Conservation (phyloP, 2,113 vertebrate genomes). For the Oreochromis tanganicae region DNA sequence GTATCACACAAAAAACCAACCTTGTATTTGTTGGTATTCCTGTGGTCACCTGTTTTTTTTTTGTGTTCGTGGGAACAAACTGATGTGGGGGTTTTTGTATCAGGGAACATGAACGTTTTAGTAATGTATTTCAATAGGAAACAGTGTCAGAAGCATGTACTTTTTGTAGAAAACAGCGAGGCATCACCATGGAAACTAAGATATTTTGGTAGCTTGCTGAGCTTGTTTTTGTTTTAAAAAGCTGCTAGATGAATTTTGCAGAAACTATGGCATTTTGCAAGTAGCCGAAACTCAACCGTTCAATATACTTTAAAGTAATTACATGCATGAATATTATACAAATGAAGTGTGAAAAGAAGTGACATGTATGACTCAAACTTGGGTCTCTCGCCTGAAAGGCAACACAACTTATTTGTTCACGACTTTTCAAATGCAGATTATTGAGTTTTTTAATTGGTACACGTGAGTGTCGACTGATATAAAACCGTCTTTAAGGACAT, state of each 20-base stretch:
- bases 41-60: background rate
- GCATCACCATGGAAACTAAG: background rate
- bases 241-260: too few relatives aligned
- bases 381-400: fast-evolving
- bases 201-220: background rate
- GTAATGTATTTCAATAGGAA: background rate
- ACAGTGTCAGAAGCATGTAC: background rate
- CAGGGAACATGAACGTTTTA: fast-evolving
- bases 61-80: background rate
- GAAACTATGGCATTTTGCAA: background rate
- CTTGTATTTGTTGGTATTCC: background rate
- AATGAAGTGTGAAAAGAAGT: background rate
- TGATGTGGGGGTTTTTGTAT: background rate
- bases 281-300: too few relatives aligned
- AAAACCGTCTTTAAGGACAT: background rate
- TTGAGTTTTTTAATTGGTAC: background rate
- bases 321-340: background rate
- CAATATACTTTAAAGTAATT: background rate
- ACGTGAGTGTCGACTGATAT: background rate
- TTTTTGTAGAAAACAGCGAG: background rate
- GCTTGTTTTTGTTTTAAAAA: background rate
- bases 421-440: background rate
- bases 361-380: background rate
- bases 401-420: background rate
- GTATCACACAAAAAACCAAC: background rate